Evolutionary conservation across 2,113 vertebrate genomes (phyloP).

Genomic region (Ceratotherium simum): DNA sequence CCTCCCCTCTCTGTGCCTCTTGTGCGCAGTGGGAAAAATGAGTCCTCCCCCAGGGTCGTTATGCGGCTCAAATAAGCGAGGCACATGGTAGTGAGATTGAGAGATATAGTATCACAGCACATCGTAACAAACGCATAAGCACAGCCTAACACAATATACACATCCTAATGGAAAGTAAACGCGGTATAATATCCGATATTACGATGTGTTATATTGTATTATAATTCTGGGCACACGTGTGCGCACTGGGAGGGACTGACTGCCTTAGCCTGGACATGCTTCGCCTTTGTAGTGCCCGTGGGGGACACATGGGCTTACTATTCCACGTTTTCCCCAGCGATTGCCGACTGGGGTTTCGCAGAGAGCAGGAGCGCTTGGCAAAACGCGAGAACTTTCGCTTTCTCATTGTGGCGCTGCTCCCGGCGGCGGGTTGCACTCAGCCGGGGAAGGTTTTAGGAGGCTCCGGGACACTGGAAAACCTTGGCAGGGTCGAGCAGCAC

Average conservation of each 20-base stretch:
- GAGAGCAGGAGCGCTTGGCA: rapidly evolving
- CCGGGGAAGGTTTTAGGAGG: neutral
- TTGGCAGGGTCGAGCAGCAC: too few relatives aligned
- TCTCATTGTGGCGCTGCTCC: neutral
- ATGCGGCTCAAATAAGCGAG: neutral
- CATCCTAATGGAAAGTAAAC: conserved; percentile 72
- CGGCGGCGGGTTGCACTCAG: neutral
- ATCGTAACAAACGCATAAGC: conserved; percentile 74
- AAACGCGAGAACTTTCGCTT: conserved; percentile 30
- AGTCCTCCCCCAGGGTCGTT: neutral
- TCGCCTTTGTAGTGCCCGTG: neutral
- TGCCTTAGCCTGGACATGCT: neutral
- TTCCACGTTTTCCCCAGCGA: neutral
- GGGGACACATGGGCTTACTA: neutral
- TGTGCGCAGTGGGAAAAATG: rapidly evolving
- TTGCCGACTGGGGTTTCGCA: neutral
- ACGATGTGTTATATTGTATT: conserved; percentile 85
- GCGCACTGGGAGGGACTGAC: conserved; percentile 50
- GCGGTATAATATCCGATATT: conserved; percentile 71
- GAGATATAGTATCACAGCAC: conserved; percentile 51
- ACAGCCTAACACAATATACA: conserved; percentile 55
- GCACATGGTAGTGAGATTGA: neutral
- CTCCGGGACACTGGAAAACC: neutral
- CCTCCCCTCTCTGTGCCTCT: neutral
- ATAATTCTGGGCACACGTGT: conserved; percentile 81